A percentile compares a stretch with the other conserved stretches of the same genome.
These are phyloP conservation scores for Chaetodon trifascialis DNA, from an alignment of 2,113 vertebrate species.

Conservation along the genomic window DNA sequence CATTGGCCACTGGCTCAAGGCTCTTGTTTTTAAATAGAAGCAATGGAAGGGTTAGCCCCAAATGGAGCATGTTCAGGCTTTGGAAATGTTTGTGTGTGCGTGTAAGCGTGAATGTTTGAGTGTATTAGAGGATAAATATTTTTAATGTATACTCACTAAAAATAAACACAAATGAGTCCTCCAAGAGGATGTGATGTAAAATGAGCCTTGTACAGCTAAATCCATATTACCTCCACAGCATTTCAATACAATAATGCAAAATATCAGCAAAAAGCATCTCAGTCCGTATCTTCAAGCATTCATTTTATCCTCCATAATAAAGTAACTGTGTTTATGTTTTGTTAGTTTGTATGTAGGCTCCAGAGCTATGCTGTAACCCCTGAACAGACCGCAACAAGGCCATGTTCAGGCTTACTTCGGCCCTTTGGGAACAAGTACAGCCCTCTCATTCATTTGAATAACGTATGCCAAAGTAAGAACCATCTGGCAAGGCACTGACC, in stretches of 20 bases:
- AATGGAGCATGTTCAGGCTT: conserved; percentile 43
- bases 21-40: conserved; percentile 75
- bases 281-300: background rate
- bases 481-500: background rate
- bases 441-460: too few species aligned
- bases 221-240: background rate
- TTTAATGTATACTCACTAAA: background rate
- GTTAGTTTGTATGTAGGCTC: background rate
- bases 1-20: conserved; percentile 63
- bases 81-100: conserved; percentile 15
- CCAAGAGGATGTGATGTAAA: conserved; percentile 1
- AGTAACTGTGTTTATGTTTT: background rate
- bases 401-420: background rate
- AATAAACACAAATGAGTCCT: background rate
- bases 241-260: background rate
- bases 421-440: too few species aligned
- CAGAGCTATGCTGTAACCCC: background rate
- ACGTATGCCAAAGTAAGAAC: too few species aligned
- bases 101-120: background rate
- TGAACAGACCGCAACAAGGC: background rate
- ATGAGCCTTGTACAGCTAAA: background rate
- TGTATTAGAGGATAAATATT: conserved; percentile 10
- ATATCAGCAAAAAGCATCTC: background rate
- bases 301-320: background rate
- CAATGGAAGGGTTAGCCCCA: conserved; percentile 48